A percentile compares a stretch with the other conserved stretches of the same genome.
Conservation (phyloP, 2,888 invertebrate species). For the Gymnosoma rotundatum region DNA sequence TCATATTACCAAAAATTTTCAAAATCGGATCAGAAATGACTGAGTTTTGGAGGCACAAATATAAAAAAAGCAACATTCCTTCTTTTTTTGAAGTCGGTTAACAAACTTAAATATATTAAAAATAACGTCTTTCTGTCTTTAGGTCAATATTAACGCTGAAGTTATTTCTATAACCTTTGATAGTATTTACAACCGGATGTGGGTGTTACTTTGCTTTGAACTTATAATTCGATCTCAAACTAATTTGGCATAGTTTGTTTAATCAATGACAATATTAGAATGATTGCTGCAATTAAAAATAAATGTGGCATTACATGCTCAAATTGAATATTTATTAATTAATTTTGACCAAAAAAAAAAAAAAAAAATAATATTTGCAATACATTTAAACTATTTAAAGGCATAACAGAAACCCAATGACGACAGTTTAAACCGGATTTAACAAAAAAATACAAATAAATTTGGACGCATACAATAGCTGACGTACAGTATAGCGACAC, state of each 20-base stretch:
- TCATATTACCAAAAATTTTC: no score
- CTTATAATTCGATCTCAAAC: background rate
- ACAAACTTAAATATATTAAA: no score
- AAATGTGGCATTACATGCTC: constrained; percentile 26
- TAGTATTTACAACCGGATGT: constrained; percentile 1
- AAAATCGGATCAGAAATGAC: no score
- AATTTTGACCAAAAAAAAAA: constrained; percentile 19
- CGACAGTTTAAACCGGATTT: constrained; percentile 60
- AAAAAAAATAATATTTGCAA: constrained; percentile 6
- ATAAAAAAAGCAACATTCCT: no score
- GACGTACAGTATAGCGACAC: constrained; percentile 22
- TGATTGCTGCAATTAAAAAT: constrained; percentile 2
- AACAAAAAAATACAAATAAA: constrained; percentile 3
- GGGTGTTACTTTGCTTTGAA: background rate
- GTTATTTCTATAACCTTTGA: background rate
- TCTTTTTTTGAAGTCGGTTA: no score
- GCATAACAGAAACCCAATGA: constrained; percentile 31
- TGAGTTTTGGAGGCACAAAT: no score
- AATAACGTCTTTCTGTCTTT: no score
- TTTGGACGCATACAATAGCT: background rate
- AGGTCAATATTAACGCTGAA: no score
- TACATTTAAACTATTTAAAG: constrained; percentile 21
- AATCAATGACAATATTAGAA: constrained; percentile 13
- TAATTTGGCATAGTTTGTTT: background rate
- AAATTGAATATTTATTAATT: constrained; percentile 11